Base-by-base conservation (phyloP, 2,797 vertebrate species). In the Tokudaia muenninki region DNA sequence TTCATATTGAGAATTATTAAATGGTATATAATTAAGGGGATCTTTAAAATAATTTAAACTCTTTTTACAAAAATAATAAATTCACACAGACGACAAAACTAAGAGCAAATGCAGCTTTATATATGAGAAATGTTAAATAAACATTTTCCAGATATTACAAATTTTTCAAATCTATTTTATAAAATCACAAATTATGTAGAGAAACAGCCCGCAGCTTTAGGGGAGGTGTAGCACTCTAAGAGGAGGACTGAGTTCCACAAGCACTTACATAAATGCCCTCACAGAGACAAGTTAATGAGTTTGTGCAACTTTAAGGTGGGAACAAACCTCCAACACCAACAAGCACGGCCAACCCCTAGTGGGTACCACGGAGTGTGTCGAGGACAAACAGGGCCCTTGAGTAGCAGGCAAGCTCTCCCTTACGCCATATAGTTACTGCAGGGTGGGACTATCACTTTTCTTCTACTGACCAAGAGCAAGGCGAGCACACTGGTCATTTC, bases 211-310 rank as follows among this genome's bases (percentile, higher is more conserved):
- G 47, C 12, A 86, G 55, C 4, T 52, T 83, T 80, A 10, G 7
- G 70, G 31, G 13, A 77, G 8, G 13, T 13, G 12, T 0, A 4
- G 12, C 0, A 19, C 19, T 72, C n/a, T 24, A 26, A 11, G 2
- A 1, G 94, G 57, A 63, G 34, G 52, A 16, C 47, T 37, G 61
- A 67, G 57, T 29, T 10, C 82, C 13, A 52, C 37, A 41, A 26
- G 2, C 57, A 59, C 0, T 52, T 47, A 34, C 0, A 3, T 14
- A 59, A 75, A 29, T 13, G 41, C 52, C 19, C 17, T 55, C 63
- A 41, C 17, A 16, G n/a, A 19, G 29, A 22, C 31, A 47, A 77
- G 74, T 41, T 57, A 67, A 29, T 9, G 63, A 55, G 59, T 14
- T 19, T 52, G 31, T n/a, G 13, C 24, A 21, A 10, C 44, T 86